Evolutionary conservation across 2,113 vertebrate species (phyloP), one percentile per base, ranked within the genome.

Genomic region (Todiramphus saurophagus): DNA sequence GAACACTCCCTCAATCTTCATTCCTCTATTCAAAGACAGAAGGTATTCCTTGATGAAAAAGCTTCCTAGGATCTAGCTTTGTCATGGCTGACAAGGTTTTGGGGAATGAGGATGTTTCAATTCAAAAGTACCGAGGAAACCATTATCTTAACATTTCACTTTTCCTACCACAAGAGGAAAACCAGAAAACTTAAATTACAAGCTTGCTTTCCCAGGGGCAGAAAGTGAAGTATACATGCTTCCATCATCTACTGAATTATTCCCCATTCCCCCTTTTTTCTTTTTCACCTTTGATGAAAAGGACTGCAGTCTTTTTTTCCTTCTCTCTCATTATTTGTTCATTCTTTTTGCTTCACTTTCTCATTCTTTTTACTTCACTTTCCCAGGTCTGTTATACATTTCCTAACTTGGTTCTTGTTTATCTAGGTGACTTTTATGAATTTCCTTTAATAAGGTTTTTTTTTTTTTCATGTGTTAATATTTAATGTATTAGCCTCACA

Each of bases 241-340:
- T 81, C 23, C 46, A 67, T 75, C 25, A 63, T 21, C 37, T 46
- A 28, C 18, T 37, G 41, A 64, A 59, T 70, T 89, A 56, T 91
- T 70, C 14, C 8, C 18, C 17, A 37, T 31, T 31, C 30, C 18
- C 2, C 18, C 3, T 3, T 4, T 3, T 2, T 3, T 48, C 51
- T 35, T 53, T 41, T 4, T 3, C 35, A 33, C 4, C 21, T 31
- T 56, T 92, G 37, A 44, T 6, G 7, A 74, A 86, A 74, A 59
- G 14, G 5, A 30, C 4, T 77, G 7, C 16, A 69, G 10, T 73
- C 13, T 31, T 86, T 5, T 89, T 89, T 62, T 37, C 44, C 24
- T 68, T 44, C 41, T 28, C 30, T 89, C 31, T 80, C 16, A 2
- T 50, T 93, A 25, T 59, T 89, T 9, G 6, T 14, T 43, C 18